Evolutionary conservation across 2,113 vertebrate species (phyloP).

Genomic region (Carassius carassius): DNA sequence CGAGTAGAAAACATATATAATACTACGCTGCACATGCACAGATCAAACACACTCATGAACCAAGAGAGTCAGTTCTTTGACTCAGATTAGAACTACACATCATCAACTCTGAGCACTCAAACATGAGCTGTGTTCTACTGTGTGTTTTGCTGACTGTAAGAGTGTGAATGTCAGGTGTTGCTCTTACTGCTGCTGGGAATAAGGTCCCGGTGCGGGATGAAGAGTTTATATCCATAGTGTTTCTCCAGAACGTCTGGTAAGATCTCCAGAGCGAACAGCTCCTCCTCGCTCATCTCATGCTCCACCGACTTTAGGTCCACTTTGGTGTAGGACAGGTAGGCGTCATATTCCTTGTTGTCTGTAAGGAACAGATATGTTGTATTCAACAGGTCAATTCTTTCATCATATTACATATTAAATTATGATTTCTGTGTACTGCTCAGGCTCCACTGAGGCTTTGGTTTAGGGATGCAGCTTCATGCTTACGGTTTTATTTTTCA

Average conservation of each 20-base stretch:
- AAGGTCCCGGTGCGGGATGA: constrained; percentile 97
- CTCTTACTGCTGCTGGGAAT: constrained; percentile 95
- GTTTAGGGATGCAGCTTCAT: too few species aligned
- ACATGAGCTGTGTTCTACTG: background rate
- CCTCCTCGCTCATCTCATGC: constrained; percentile 93
- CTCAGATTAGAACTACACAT: too few species aligned
- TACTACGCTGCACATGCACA: background rate
- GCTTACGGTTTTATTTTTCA: too few species aligned
- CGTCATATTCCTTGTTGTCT: constrained; percentile 99
- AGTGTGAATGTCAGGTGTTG: background rate
- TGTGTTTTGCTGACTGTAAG: background rate
- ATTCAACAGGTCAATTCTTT: background rate
- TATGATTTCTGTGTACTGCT: too few species aligned
- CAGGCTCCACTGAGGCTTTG: too few species aligned
- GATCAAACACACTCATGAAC: background rate
- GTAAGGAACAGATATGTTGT: constrained; percentile 15
- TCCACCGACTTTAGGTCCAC: constrained; percentile 97
- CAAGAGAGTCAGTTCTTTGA: background rate
- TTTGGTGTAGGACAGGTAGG: constrained; percentile 97
- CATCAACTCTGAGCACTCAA: background rate
- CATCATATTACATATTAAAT: background rate
- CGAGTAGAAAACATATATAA: background rate
- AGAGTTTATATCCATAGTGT: constrained; percentile 96
- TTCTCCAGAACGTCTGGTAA: constrained; percentile 97
- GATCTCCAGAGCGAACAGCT: constrained; percentile 96